phyloP scores from a whole-genome alignment of 1,140 invertebrate genomes.

The Bombus ignitus region DNA sequence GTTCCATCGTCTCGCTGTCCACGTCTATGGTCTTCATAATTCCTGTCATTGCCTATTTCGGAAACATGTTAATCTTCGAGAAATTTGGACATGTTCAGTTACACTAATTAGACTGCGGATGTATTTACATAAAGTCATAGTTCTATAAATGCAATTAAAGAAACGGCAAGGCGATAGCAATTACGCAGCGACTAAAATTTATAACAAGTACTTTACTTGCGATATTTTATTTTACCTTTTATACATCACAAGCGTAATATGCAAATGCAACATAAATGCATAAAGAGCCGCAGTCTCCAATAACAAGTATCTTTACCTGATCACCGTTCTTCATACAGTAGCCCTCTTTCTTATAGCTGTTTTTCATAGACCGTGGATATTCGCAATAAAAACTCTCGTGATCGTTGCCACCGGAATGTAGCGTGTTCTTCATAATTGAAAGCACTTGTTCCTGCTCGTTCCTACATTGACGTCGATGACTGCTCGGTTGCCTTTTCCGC shows the following conservation, averaged over 20 bases:
- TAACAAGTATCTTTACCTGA: conserved; percentile 5
- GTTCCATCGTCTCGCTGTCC: background rate
- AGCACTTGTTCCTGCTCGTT: conserved; percentile 21
- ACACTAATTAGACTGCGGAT: no score
- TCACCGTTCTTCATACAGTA: background rate
- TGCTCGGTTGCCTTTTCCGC: conserved; percentile 20
- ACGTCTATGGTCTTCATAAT: background rate
- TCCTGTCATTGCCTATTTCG: background rate
- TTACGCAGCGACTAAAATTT: no score
- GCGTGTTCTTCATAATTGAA: background rate
- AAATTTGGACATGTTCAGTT: no score
- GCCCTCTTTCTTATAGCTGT: conserved; percentile 1
- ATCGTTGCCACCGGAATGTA: background rate
- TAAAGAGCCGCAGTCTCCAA: no score
- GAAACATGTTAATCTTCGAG: no score
- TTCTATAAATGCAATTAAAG: no score
- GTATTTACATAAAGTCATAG: no score
- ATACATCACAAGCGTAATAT: no score
- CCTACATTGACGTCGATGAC: conserved; percentile 33
- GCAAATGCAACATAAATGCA: no score
- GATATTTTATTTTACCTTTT: no score
- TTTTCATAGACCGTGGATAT: conserved; percentile 6
- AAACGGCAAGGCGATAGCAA: no score
- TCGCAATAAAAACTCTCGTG: background rate
- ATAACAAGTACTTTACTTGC: no score